These are phyloP conservation scores for Callipepla californica DNA, from an alignment of 2,113 vertebrate species.

Conservation along the genomic window DNA sequence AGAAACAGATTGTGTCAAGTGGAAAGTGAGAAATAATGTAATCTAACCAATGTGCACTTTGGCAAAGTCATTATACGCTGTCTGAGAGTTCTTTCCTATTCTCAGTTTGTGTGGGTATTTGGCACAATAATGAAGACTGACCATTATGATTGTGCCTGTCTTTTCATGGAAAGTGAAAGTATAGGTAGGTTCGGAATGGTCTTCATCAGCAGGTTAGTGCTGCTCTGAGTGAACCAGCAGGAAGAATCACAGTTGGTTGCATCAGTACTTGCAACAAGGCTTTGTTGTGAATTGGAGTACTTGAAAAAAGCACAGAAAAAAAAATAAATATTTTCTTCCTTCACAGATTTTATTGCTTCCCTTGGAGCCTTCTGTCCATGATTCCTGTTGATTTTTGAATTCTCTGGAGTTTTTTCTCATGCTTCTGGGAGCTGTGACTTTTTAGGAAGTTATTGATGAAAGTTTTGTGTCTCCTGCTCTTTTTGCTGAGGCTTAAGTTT, in stretches of 20 bases:
- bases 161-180: not conserved
- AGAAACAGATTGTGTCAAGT: slow-evolving; percentile 31
- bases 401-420: not conserved
- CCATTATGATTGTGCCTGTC: not conserved
- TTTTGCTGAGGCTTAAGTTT: not conserved
- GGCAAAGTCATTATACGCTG: not conserved
- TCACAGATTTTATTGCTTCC: not conserved
- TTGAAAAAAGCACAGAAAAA: not conserved
- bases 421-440: not conserved
- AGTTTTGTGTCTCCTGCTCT: not conserved
- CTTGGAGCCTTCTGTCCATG: not conserved
- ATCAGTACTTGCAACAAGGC: not conserved
- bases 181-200: not conserved
- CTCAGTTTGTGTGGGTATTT: not conserved
- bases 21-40: not conserved
- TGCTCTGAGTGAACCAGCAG: not conserved
- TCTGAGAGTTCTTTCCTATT: not conserved
- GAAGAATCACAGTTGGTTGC: not conserved
- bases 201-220: accelerated
- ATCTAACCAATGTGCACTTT: slow-evolving; percentile 14
- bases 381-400: not conserved
- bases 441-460: not conserved
- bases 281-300: not conserved
- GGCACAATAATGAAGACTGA: not conserved
- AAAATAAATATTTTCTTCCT: not conserved